A percentile compares a stretch with the other conserved stretches of the same genome.
Conservation (phyloP, 2,797 vertebrate genomes). For the Helarctos malayanus region DNA sequence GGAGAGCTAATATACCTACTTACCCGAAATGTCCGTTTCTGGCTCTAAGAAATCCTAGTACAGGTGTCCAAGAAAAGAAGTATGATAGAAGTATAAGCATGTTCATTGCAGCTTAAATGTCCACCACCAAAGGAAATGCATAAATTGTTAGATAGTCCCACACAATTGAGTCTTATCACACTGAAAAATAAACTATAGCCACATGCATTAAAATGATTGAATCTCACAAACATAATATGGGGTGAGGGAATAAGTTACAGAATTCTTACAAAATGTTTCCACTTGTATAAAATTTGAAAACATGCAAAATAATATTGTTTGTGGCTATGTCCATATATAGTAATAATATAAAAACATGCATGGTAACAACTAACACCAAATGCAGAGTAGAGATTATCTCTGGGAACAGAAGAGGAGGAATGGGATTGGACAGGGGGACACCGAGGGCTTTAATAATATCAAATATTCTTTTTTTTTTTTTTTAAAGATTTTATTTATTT, state of each 20-base stretch:
- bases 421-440: neutral
- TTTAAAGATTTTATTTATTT: too few relatives aligned
- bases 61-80: constrained; percentile 42
- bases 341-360: constrained; percentile 30
- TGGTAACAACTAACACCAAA: neutral
- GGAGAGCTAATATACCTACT: neutral
- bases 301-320: constrained; percentile 60
- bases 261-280: constrained; percentile 60
- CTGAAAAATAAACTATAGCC: constrained; percentile 48
- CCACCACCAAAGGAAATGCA: neutral
- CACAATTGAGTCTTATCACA: neutral
- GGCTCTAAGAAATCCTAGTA: constrained; percentile 28
- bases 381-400: constrained; percentile 50
- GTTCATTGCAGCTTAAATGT: neutral
- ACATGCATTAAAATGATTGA: constrained; percentile 59
- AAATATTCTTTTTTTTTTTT: neutral
- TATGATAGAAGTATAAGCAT: neutral
- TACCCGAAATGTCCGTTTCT: constrained; percentile 35
- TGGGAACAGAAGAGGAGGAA: neutral
- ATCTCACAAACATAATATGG: neutral
- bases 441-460: constrained; percentile 46
- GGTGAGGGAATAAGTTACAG: neutral
- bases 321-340: constrained; percentile 1
- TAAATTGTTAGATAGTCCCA: constrained; percentile 12
- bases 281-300: constrained; percentile 60